Conservation (phyloP, 2,113 vertebrate genomes). For the Chaetura pelagica region DNA sequence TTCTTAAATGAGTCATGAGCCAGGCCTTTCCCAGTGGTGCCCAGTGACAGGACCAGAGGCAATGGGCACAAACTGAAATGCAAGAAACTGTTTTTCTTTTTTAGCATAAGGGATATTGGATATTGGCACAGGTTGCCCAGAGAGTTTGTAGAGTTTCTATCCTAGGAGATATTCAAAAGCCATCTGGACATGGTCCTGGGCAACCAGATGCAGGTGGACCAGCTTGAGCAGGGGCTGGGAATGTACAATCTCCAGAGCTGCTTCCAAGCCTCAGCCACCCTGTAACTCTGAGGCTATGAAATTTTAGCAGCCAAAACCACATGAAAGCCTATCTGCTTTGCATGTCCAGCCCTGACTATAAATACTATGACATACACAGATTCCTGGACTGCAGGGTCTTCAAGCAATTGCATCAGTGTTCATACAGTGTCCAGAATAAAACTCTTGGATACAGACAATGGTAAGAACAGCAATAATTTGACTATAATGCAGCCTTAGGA, state of each 20-base stretch:
- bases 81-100: neutral
- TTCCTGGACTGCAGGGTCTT: neutral
- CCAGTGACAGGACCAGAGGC: neutral
- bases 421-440: neutral
- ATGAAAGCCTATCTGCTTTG: neutral
- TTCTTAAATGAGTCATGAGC: neutral
- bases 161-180: neutral
- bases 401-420: neutral
- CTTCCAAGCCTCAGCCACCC: neutral
- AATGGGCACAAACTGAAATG: neutral
- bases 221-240: neutral
- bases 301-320: neutral
- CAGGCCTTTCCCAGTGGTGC: neutral
- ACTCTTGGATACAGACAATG: neutral
- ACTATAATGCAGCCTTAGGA: neutral
- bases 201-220: neutral
- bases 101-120: neutral
- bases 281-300: neutral
- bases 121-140: neutral
- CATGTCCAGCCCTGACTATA: neutral
- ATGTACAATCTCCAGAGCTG: neutral
- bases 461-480: neutral
- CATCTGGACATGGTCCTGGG: neutral
- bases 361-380: neutral
- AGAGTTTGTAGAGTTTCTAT: neutral